These are phyloP conservation scores for Zoanthus sociatus DNA, from an alignment of 92 coral and sea anemone genomes.

Conservation along the genomic window DNA sequence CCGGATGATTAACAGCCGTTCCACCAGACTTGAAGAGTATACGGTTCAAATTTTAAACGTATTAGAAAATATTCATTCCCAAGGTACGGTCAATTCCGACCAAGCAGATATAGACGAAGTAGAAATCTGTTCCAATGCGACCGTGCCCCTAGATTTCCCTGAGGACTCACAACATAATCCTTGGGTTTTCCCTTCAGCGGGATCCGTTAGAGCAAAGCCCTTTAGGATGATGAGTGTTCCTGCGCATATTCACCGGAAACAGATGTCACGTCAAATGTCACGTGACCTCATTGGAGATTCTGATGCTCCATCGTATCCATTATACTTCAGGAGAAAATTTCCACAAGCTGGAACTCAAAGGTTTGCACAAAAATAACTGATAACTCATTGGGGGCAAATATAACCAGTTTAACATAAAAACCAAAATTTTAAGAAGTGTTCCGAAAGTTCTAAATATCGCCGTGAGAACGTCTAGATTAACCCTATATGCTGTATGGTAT, in stretches of 20 bases:
- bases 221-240: constrained; percentile 85
- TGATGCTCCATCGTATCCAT: constrained; percentile 1
- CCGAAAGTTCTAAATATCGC: no score
- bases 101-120: constrained; percentile 20
- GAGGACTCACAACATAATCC: constrained; percentile 5
- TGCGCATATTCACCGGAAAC: constrained; percentile 72
- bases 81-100: constrained; percentile 21
- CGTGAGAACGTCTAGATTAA: no score
- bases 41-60: constrained; percentile 78
- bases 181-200: constrained; percentile 52
- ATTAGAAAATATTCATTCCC: constrained; percentile 64
- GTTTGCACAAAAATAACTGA: neutral
- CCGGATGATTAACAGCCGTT: constrained; percentile 66
- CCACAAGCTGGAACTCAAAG: constrained; percentile 52
- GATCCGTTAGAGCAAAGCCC: constrained; percentile 59
- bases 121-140: constrained; percentile 9
- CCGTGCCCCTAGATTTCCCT: constrained; percentile 6
- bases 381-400: neutral
- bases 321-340: constrained; percentile 29
- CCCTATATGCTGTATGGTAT: no score
- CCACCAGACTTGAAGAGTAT: constrained; percentile 76
- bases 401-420: no score
- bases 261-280: constrained; percentile 32
- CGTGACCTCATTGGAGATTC: constrained; percentile 14
- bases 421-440: no score